Percentiles rank a stretch among this genome's conserved stretches.
Conservation (phyloP, 2,888 invertebrate genomes). For the Callosobruchus maculatus region DNA sequence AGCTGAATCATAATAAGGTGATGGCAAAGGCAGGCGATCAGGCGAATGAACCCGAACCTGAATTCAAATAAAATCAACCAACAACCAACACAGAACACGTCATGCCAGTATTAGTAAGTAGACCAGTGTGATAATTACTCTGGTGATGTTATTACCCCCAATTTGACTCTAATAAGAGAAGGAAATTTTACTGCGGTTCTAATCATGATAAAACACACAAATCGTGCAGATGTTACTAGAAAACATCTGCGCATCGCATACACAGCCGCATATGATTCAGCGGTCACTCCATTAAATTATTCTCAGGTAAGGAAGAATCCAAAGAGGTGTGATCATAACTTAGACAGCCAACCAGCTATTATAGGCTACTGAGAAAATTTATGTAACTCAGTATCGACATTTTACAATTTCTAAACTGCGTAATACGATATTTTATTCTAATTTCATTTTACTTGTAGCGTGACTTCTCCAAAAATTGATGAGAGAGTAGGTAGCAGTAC, state of each 20-base stretch:
- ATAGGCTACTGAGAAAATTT: neutral
- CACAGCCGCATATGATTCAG: slow-evolving; percentile 17
- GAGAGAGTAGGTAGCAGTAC: too few relatives aligned
- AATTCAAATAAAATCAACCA: neutral
- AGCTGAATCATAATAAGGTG: too few relatives aligned
- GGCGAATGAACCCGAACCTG: neutral
- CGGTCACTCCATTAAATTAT: neutral
- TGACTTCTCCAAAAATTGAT: too few relatives aligned
- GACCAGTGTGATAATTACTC: neutral
- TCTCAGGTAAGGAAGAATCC: neutral
- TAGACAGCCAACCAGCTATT: too few relatives aligned
- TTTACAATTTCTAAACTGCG: too few relatives aligned
- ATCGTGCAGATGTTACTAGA: slow-evolving; percentile 21
- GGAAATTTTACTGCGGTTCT: neutral
- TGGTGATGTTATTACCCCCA: neutral
- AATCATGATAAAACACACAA: slow-evolving; percentile 16
- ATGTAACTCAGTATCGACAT: too few relatives aligned
- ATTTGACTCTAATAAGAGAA: neutral
- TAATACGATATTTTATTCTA: too few relatives aligned
- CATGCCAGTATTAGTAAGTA: neutral
- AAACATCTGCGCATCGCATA: slow-evolving; percentile 20
- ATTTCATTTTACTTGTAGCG: too few relatives aligned
- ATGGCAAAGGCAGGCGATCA: too few relatives aligned
- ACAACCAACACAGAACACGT: neutral
- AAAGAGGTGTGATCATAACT: neutral